These are phyloP conservation scores for Hypolimnas misippus DNA, from an alignment of 2,888 invertebrate genomes.

Conservation along the genomic window DNA sequence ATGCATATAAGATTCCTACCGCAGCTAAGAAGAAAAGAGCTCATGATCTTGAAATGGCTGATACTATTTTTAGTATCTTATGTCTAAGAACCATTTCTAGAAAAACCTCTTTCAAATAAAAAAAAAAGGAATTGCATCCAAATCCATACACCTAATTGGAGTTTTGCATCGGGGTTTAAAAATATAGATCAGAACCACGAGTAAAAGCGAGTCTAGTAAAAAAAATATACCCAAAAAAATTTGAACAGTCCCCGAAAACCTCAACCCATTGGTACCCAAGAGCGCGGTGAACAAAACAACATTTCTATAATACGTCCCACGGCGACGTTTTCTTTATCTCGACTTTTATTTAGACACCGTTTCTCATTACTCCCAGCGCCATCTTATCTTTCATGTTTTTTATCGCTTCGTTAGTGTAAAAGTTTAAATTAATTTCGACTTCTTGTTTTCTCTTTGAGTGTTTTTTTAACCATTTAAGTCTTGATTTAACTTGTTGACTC, in stretches of 20 bases:
- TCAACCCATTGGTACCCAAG: constrained; percentile 11
- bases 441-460: neutral
- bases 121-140: too few relatives aligned
- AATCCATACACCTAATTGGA: too few relatives aligned
- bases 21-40: too few relatives aligned
- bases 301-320: constrained; percentile 26
- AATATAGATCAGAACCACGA: too few relatives aligned
- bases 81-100: too few relatives aligned
- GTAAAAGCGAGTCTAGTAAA: neutral
- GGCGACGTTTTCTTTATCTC: constrained; percentile 20
- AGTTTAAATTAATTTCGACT: constrained; percentile 8
- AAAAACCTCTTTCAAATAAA: too few relatives aligned
- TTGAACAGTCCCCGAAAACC: neutral
- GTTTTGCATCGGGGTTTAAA: too few relatives aligned
- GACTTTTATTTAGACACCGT: constrained; percentile 18
- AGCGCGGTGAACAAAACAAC: constrained; percentile 20
- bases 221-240: neutral
- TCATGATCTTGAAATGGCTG: too few relatives aligned
- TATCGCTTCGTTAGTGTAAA: constrained; percentile 11
- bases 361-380: constrained; percentile 15
- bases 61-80: too few relatives aligned
- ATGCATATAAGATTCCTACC: too few relatives aligned
- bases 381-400: constrained; percentile 17
- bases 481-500: too few relatives aligned
- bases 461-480: neutral